Evolutionary conservation across 2,113 vertebrate species (phyloP).

Genomic region (Plotosus lineatus): DNA sequence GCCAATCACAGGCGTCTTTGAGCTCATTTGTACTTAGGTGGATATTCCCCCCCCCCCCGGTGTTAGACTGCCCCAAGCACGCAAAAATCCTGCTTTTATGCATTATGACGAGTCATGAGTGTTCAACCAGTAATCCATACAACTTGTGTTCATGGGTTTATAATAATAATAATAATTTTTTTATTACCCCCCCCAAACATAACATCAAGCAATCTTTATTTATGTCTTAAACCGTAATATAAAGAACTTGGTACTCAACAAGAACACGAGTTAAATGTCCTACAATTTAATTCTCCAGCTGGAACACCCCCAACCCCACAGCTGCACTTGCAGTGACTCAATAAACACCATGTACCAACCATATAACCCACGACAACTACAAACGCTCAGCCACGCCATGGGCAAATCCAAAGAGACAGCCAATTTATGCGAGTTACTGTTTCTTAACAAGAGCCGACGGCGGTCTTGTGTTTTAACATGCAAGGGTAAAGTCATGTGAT

Average conservation of each 20-base stretch:
- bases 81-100: too few relatives aligned
- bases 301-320: slow-evolving; percentile 32
- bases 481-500: not conserved
- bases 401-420: slow-evolving; percentile 6
- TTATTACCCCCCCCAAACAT: too few relatives aligned
- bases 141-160: slow-evolving; percentile 1
- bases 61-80: too few relatives aligned
- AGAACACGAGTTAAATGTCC: not conserved
- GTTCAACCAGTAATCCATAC: not conserved
- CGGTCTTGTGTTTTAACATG: slow-evolving; percentile 7
- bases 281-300: slow-evolving; percentile 13
- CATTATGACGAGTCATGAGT: too few relatives aligned
- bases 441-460: slow-evolving; percentile 13
- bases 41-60: too few relatives aligned
- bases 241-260: not conserved
- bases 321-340: slow-evolving; percentile 40
- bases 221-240: not conserved
- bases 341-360: slow-evolving; percentile 39
- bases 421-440: slow-evolving; percentile 26
- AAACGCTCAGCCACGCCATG: not conserved
- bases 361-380: slow-evolving; percentile 2
- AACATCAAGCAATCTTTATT: slow-evolving; percentile 7
- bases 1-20: too few relatives aligned
- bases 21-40: too few relatives aligned
- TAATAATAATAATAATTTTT: too few relatives aligned